Conservation (phyloP, 64 coral and sea anemone species). For the Montipora efflorescens region DNA sequence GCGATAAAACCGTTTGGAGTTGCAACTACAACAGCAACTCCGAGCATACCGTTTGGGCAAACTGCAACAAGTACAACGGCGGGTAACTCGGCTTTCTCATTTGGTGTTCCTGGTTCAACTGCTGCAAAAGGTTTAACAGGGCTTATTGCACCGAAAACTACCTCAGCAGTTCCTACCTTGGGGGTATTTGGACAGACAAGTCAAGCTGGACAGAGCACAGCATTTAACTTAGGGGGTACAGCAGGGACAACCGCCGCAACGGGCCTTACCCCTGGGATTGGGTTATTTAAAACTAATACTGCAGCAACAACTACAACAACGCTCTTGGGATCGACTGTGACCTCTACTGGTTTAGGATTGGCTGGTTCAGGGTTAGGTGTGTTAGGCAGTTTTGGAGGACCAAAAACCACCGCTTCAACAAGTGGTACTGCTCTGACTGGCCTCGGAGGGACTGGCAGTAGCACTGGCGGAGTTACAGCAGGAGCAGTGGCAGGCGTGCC, state of each 20-base stretch:
- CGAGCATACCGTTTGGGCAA: constrained; percentile 40
- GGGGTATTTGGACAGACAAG: constrained; percentile 33
- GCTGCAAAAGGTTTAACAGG: background rate
- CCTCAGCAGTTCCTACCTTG: constrained; percentile 11
- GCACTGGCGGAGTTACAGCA: constrained; percentile 10
- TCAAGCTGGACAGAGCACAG: constrained; percentile 34
- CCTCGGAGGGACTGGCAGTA: constrained; percentile 65
- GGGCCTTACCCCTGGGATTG: background rate
- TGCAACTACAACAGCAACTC: background rate
- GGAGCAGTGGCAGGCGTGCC: constrained; percentile 21
- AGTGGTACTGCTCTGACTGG: constrained; percentile 31
- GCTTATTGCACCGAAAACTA: constrained; percentile 48
- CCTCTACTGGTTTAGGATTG: constrained; percentile 18
- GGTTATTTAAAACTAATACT: constrained; percentile 38
- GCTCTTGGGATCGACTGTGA: constrained; percentile 31
- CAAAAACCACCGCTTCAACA: background rate
- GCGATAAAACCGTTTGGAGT: constrained; percentile 55
- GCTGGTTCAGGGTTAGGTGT: background rate
- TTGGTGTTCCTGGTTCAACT: constrained; percentile 23
- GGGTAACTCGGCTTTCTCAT: constrained; percentile 15
- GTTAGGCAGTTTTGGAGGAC: constrained; percentile 3
- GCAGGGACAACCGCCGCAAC: background rate
- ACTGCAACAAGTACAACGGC: background rate
- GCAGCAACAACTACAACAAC: constrained; percentile 44
- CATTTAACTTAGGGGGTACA: background rate